phyloP scores from a whole-genome alignment of 2,113 vertebrate species.

The Stercorarius parasiticus region DNA sequence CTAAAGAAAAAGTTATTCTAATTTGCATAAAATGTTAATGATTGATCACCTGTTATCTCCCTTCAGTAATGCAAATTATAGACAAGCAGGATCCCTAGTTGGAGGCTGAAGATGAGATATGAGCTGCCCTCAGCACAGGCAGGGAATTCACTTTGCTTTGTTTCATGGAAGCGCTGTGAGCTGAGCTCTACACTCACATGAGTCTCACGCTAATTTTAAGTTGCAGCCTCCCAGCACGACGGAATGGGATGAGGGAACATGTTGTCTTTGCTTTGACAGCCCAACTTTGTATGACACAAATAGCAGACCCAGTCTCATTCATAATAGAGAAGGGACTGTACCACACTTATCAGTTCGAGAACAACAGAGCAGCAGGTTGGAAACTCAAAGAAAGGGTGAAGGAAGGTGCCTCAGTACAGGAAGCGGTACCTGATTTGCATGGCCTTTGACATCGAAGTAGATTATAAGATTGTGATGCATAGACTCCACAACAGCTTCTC shows the following conservation, averaged over 20 bases:
- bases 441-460: constrained; percentile 97
- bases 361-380: not conserved
- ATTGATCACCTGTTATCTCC: not conserved
- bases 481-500: constrained; percentile 88
- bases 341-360: not conserved
- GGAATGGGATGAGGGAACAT: not conserved
- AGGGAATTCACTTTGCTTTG: not conserved
- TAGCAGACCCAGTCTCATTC: not conserved
- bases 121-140: not conserved
- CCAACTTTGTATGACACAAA: not conserved
- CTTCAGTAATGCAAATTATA: not conserved
- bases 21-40: not conserved
- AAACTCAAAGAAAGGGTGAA: not conserved
- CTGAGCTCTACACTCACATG: not conserved
- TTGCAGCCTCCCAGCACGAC: not conserved
- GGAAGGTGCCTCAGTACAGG: not conserved
- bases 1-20: not conserved
- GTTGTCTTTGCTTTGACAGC: not conserved
- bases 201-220: not conserved
- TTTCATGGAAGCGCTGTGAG: not conserved
- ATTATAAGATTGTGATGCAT: constrained; percentile 84
- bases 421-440: constrained; percentile 84
- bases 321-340: not conserved
- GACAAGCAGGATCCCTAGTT: not conserved
- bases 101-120: not conserved